Evolutionary conservation across 2,113 vertebrate species (phyloP), one percentile per base, ranked within the genome.

Genomic region (Scalopus aquaticus): DNA sequence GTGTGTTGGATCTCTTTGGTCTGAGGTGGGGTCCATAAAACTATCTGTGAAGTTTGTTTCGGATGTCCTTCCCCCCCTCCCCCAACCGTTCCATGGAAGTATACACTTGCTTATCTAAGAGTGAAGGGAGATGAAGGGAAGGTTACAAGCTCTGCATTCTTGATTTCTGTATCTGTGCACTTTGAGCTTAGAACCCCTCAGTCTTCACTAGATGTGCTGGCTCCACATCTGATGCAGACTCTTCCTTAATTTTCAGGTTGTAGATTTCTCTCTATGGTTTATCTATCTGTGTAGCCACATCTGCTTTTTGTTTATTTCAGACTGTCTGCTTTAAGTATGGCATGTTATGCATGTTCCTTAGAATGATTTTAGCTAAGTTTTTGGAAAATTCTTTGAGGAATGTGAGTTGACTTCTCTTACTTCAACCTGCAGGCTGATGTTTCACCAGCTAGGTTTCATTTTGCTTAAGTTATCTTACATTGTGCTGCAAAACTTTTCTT

Each of bases 361-460:
- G 30, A 64, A 77, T 60, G 44, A 72, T 88, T 88, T 82, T 88
- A 87, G 28, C 19, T 88, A 44, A 67, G 19, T 69, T 67, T 90
- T 91, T 30, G 19, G 92, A 73, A 88, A 91, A 44, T 58, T 85
- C 51, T 91, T 58, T 91, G 72, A 88, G 19, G 37, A 6, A 17
- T 92, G 51, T 88, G 39, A 73, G 28, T 88, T 80, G 51, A 16
- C 91, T 78, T 91, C 62, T 73, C 0, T 3, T 62, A 13, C 73
- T 92, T 73, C 24, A 69, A 1, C 35, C 24, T 72, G 42, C 56
- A 44, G 65, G 26, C 42, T 82, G 5, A 16, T 81, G 9, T 90
- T 91, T 88, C 86, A 32, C 84, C 70, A 79, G 17, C 60, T 81
- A 54, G 49, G 4, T 80, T 96, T 76, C 70, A n/a, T 88, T 95